A percentile compares a stretch with the other conserved stretches of the same genome.
These are phyloP conservation scores for Oceanodroma leucorhoa DNA, from an alignment of 2,797 vertebrate species.

Conservation along the genomic window DNA sequence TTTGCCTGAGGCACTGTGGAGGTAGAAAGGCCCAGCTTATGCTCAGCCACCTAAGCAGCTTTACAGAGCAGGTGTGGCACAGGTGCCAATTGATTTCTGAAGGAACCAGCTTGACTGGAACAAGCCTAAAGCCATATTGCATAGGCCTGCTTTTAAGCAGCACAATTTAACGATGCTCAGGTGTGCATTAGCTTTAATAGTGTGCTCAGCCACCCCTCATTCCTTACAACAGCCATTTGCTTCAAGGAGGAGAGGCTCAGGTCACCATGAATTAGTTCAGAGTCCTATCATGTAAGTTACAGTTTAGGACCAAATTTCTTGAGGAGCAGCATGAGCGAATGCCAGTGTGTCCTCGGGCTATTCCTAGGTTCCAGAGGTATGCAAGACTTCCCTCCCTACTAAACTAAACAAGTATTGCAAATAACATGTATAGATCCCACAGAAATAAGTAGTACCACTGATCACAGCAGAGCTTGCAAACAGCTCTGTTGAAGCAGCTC, in stretches of 20 bases:
- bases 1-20: not conserved
- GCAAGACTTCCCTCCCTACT: not conserved
- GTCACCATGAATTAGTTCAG: not conserved
- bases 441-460: not conserved
- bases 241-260: not conserved
- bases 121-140: not conserved
- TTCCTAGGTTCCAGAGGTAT: not conserved
- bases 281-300: fast-evolving
- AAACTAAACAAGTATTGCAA: not conserved
- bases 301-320: not conserved
- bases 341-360: not conserved
- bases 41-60: not conserved
- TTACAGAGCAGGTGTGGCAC: fast-evolving
- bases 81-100: not conserved
- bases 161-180: not conserved
- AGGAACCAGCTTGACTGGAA: not conserved
- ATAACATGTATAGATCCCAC: no score
- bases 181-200: not conserved
- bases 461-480: not conserved
- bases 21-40: not conserved
- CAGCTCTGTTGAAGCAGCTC: not conserved
- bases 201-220: not conserved
- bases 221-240: not conserved
- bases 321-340: not conserved
- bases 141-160: not conserved